Conservation (phyloP, 30 jellyfish, hydroid and myxozoan genomes). For the Turritopsis rubra region DNA sequence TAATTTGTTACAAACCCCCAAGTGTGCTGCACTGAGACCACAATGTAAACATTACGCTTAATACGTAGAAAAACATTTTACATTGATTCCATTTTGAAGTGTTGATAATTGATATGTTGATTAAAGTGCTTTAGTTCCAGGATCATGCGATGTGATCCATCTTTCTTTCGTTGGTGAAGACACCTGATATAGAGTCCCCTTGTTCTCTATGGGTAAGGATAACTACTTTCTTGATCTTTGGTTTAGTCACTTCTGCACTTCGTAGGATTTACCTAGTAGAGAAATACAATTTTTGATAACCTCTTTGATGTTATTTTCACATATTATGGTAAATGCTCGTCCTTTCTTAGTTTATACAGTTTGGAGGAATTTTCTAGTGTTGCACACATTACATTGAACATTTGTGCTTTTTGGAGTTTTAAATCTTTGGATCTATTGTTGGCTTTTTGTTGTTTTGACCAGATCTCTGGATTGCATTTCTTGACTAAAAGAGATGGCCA, state of each 20-base stretch:
- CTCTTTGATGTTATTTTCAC: background rate
- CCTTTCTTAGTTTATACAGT: background rate
- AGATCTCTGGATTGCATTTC: background rate
- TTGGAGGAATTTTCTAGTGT: background rate
- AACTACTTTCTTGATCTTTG: background rate
- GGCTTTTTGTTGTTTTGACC: background rate
- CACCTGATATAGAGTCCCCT: background rate
- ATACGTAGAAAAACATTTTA: background rate
- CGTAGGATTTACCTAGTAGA: background rate
- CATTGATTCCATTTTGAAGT: background rate
- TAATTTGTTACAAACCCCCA: no score
- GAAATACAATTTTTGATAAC: background rate
- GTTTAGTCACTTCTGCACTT: background rate
- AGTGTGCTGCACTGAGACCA: no score
- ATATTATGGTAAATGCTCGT: background rate
- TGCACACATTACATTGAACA: background rate
- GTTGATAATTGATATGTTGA: background rate
- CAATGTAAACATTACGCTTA: background rate
- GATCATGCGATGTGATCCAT: background rate
- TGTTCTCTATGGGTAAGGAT: background rate
- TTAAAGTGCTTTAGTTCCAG: no score
- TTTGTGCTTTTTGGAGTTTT: background rate
- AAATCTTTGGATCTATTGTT: background rate
- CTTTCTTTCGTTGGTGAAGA: background rate
- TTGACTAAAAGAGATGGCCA: background rate